Conservation (phyloP, 1,140 invertebrate genomes). For the Planococcus citri region DNA sequence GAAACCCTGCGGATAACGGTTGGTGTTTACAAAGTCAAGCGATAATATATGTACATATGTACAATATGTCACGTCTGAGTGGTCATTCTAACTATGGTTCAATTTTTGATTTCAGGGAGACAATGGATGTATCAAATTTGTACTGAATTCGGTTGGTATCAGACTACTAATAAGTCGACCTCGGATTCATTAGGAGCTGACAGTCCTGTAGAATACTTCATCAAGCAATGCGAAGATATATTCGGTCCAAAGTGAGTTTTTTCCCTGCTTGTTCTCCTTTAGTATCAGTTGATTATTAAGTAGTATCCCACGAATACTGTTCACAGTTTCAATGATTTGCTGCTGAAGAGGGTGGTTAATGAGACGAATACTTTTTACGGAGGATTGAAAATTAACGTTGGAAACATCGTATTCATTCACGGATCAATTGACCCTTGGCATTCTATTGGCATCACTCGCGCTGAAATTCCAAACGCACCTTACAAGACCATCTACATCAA, state of each 20-base stretch:
- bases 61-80: too few species aligned
- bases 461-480: neutral
- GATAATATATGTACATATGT: too few species aligned
- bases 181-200: conserved; percentile 58
- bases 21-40: too few species aligned
- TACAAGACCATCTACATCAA: conserved; percentile 27
- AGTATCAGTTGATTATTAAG: neutral
- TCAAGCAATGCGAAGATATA: conserved; percentile 70
- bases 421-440: conserved; percentile 91
- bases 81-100: too few species aligned
- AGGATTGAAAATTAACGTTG: conserved; percentile 52
- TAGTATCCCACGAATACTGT: neutral
- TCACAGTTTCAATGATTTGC: conserved; percentile 41
- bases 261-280: neutral
- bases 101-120: conserved; percentile 42
- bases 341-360: conserved; percentile 47
- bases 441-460: conserved; percentile 55
- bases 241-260: conserved; percentile 45
- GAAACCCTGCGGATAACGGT: too few species aligned
- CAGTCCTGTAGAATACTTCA: conserved; percentile 66
- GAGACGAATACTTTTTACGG: conserved; percentile 73
- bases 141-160: conserved; percentile 89
- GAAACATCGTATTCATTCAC: conserved; percentile 73
- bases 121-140: conserved; percentile 92
- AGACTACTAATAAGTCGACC: conserved; percentile 56